phyloP scores from a whole-genome alignment of 2,113 vertebrate species.

The Ammodytes marinus region DNA sequence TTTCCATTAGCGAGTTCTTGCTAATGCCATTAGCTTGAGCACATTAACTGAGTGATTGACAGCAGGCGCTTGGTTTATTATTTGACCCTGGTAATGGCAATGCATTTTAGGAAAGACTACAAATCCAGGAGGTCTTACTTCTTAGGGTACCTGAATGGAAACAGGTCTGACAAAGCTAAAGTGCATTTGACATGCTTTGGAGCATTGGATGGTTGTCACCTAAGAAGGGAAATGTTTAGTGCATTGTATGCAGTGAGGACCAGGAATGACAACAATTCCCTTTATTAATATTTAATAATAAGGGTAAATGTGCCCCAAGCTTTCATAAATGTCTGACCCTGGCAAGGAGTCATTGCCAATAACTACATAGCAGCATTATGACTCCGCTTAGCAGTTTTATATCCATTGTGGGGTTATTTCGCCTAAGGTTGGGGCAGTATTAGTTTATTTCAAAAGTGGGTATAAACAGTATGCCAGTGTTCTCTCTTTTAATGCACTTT shows the following conservation, averaged over 20 bases:
- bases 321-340: slow-evolving; percentile 18
- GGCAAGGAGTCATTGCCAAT: not conserved
- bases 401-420: not conserved
- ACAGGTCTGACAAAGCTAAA: not conserved
- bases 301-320: not conserved
- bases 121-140: not conserved
- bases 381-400: slow-evolving; percentile 3
- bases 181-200: not conserved
- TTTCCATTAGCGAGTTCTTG: not conserved
- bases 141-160: not conserved
- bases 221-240: not conserved
- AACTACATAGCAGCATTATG: slow-evolving; percentile 5
- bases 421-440: slow-evolving; percentile 8
- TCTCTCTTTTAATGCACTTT: slow-evolving; percentile 3
- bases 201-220: not conserved
- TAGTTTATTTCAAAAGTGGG: slow-evolving; percentile 6
- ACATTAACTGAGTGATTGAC: not conserved
- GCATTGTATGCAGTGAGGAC: not conserved
- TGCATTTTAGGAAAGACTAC: not conserved
- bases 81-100: not conserved
- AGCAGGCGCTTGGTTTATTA: not conserved
- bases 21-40: not conserved
- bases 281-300: not conserved
- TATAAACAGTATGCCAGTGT: not conserved
- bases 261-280: not conserved